These are phyloP conservation scores for Noctua pronuba DNA, from an alignment of 2,888 invertebrate genomes.

Conservation along the genomic window DNA sequence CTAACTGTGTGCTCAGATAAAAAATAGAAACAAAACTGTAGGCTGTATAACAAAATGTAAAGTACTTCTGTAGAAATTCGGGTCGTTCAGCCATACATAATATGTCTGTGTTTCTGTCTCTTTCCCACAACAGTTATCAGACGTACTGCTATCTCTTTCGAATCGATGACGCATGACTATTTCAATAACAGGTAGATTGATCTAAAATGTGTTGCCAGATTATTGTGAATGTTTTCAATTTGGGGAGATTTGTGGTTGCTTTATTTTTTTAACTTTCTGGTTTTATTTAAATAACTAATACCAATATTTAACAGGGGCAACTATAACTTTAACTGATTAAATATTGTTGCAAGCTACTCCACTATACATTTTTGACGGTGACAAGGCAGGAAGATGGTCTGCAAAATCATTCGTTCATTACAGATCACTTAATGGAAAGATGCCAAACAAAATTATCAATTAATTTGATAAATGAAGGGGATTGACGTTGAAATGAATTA, in stretches of 20 bases:
- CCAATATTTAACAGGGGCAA: not conserved
- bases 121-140: conserved; percentile 43
- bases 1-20: not conserved
- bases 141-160: conserved; percentile 31
- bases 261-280: not conserved
- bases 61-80: conserved; percentile 12
- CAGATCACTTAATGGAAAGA: not conserved
- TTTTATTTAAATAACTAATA: not conserved
- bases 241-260: conserved; percentile 8
- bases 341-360: not conserved
- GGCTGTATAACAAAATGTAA: not conserved
- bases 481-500: not conserved
- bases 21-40: not conserved
- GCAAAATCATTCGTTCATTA: not conserved
- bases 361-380: not conserved
- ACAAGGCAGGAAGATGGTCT: not conserved
- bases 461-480: conserved; percentile 3
- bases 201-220: conserved; percentile 29
- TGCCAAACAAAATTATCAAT: not conserved
- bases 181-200: conserved; percentile 59
- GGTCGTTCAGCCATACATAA: not conserved
- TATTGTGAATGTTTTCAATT: not conserved
- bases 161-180: conserved; percentile 64
- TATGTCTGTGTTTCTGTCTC: conserved; percentile 29
- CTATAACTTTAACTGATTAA: not conserved